Conservation (phyloP, 1,140 invertebrate genomes). For the Drosophila ironensis region DNA sequence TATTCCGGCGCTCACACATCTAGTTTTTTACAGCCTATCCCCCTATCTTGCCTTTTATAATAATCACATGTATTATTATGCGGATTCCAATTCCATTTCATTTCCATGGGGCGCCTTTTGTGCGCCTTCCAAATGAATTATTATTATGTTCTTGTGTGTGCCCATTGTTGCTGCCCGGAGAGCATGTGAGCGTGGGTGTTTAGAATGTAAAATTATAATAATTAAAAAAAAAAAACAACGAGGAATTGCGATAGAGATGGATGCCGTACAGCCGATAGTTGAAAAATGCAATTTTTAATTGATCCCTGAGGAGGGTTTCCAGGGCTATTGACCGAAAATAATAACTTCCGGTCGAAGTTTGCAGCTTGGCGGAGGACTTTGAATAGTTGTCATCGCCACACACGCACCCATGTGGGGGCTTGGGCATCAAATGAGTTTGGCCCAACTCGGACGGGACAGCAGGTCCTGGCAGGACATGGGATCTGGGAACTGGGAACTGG, state of each 20-base stretch:
- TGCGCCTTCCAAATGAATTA: slow-evolving; percentile 69
- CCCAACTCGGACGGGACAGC: slow-evolving; percentile 39
- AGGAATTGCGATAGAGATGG: background rate
- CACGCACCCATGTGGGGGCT: background rate
- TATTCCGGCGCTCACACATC: slow-evolving; percentile 68
- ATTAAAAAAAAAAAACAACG: slow-evolving; percentile 60
- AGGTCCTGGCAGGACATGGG: slow-evolving; percentile 5
- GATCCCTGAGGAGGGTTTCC: no score
- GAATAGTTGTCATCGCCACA: background rate
- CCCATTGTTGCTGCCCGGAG: slow-evolving; percentile 56
- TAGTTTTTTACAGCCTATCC: slow-evolving; percentile 34
- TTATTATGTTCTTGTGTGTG: slow-evolving; percentile 58
- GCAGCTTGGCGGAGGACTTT: no score
- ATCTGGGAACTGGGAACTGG: background rate
- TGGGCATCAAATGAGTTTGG: slow-evolving; percentile 31
- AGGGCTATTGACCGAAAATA: no score
- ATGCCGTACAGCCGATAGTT: no score
- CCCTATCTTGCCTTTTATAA: slow-evolving; percentile 53
- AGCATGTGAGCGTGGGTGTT: slow-evolving; percentile 19
- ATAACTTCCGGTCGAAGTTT: no score
- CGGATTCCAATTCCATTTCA: slow-evolving; percentile 64
- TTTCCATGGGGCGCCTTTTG: slow-evolving; percentile 70
- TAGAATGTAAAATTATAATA: slow-evolving; percentile 70
- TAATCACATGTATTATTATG: slow-evolving; percentile 62
- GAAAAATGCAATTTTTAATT: no score